Conservation (phyloP, 2,888 invertebrate genomes). For the Monochamus alternatus region DNA sequence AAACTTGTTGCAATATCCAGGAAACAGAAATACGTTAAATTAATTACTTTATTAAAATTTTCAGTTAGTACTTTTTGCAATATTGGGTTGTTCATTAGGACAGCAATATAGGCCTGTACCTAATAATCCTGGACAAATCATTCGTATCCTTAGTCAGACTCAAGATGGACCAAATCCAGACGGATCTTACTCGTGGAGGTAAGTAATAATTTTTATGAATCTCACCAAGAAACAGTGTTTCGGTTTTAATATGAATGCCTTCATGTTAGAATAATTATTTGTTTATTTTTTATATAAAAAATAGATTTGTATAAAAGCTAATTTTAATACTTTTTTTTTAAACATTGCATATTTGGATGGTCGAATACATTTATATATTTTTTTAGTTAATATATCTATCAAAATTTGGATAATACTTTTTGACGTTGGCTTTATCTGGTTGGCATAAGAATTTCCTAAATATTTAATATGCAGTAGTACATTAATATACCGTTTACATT, state of each 20-base stretch:
- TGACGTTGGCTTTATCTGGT: too few species aligned
- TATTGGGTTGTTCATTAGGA: conserved; percentile 51
- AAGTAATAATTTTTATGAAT: conserved; percentile 10
- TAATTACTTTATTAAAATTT: conserved; percentile 25
- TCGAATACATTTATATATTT: too few species aligned
- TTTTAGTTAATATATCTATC: too few species aligned
- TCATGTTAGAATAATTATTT: not conserved
- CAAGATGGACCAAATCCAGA: conserved; percentile 71
- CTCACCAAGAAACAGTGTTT: not conserved
- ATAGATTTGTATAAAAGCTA: too few species aligned
- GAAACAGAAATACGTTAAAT: not conserved
- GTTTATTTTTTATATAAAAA: too few species aligned
- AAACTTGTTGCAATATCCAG: not conserved
- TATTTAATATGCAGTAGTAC: too few species aligned
- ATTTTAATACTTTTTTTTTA: too few species aligned
- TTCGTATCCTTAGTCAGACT: conserved; percentile 59
- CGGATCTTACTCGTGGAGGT: conserved; percentile 69
- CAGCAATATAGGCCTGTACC: conserved; percentile 53
- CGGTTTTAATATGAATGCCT: too few species aligned
- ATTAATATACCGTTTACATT: too few species aligned
- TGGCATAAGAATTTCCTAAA: too few species aligned
- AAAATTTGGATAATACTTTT: too few species aligned
- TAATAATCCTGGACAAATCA: conserved; percentile 51
- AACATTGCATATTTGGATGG: too few species aligned
- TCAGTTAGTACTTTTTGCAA: conserved; percentile 50